These are phyloP conservation scores for Cyclargus thomasi DNA, from an alignment of 1,140 invertebrate genomes.

Conservation along the genomic window DNA sequence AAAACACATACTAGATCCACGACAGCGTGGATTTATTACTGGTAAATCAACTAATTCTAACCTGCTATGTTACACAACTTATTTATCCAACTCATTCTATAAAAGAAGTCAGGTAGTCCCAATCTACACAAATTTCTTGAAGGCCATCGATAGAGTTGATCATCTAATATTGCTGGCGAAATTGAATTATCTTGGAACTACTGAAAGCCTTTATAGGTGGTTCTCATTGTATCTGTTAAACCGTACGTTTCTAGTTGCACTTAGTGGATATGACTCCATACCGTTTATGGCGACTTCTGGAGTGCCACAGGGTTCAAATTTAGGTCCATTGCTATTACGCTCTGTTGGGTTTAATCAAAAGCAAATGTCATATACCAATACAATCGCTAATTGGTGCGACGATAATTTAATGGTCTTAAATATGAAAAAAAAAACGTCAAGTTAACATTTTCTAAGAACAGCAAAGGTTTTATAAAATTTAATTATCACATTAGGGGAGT, in stretches of 20 bases:
- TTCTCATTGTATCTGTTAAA: background rate
- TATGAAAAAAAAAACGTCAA: background rate
- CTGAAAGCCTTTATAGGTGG: background rate
- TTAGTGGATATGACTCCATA: background rate
- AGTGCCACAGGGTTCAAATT: background rate
- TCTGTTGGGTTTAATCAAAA: too few species aligned
- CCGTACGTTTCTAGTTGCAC: background rate
- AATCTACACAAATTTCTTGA: background rate
- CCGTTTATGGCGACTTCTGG: background rate
- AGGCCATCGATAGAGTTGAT: background rate
- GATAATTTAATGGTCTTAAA: background rate
- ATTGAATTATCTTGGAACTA: background rate
- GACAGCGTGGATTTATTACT: conserved; percentile 1
- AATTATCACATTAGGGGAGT: too few species aligned
- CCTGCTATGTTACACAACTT: background rate
- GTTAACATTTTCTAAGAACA: background rate
- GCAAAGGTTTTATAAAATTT: background rate
- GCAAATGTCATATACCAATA: too few species aligned
- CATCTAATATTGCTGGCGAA: background rate
- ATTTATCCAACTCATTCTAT: background rate
- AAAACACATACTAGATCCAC: background rate
- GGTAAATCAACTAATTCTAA: background rate
- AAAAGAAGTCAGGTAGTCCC: background rate
- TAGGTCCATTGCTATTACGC: background rate
- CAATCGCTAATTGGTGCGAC: background rate